Base-by-base conservation (phyloP, 2,888 invertebrate species). In the Quadroppia sp. region DNA sequence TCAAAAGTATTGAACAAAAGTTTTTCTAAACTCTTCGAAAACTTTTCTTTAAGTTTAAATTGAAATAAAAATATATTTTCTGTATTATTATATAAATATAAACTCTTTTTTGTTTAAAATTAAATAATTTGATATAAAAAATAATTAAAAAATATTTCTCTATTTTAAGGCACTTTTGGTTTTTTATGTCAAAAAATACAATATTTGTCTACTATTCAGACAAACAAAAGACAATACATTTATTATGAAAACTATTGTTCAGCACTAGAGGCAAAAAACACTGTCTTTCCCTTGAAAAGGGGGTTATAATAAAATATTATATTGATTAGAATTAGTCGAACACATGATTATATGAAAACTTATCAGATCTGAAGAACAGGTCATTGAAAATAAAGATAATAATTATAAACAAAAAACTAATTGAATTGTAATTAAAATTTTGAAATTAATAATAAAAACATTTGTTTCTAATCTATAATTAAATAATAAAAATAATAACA, bases 311-410 rank as follows among this genome's bases (percentile, higher is more conserved):
- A 15, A 17, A 45, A 11, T 45, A 15, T 45, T 15, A 36, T 45
- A 45, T 45, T 50, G 50, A 50, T 50, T 50, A 50, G 50, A 50
- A 50, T 50, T 23, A 50, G 50, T 20, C 50, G 50, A 50, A 50
- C 50, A 50, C 50, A 50, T 50, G 20, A 20, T 50, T 20, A n/a
- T n/a, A n/a, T 50, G 50, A 20, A 6, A 45, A 20, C 4, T 3
- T 20, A 50, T 50, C 50, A 50, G 50, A 50, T 50, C 50, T 50
- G 50, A 50, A 50, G 23, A 50, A 20, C 45, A 45, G 45, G n/a
- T n/a, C n/a, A n/a, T 45, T 36, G 36, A 36, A 36, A 45, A 45
- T 45, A 45, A 45, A 13, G 11, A 36, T 45, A 15, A 11, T 45
- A 45, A 45, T 7, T 45, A 45, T 9, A 45, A 45, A 45, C 15